Base-by-base conservation (phyloP, 2,888 invertebrate species). In the Embidobia sp. region DNA sequence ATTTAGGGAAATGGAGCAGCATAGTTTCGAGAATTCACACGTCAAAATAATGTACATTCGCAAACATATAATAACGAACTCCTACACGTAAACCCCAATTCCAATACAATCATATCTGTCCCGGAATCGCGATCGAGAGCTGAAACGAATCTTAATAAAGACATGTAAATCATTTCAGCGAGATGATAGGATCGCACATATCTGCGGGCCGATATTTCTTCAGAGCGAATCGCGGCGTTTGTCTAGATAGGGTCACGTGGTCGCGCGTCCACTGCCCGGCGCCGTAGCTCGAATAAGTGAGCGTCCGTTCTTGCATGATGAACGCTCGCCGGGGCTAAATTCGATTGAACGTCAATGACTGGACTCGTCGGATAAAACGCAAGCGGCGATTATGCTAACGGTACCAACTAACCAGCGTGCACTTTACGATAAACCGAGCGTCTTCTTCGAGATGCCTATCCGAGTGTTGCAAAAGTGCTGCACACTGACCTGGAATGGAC, bases 401-500 rank as follows among this genome's bases (percentile, higher is more conserved):
- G 85, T 85, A 85, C 82, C 82, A 67, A 81, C 78, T 80, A 80
- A 63, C 72, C 72, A 72, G 63, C 37, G 70, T 61, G 70, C 70
- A 53, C 46, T 61, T 63, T 33, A 46, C 70, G 61, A 61, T 61
- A 70, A 40, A 55, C 69, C 13, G 35, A 66, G 66, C 26, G 59
- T 53, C 67, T 74, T 79, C 72, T n/a, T n/a, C 70, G 59, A 69
- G 80, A 82, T 83, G 57, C 77, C 75, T 78, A 81, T 79, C 78
- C 80, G 70, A 80, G 77, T 81, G 67, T 55, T 63, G 74, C 63
- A 33, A 53, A 57, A 59, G 74, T 42, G 33, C 44, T 79, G 79
- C 81, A 78, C 77, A 79, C 76, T 84, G 85, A 84, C 84, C 83
- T 83, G 84, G 80, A 84, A 84, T 80, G 81, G 78, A 79, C 77